These are phyloP conservation scores for Aurelia aurita DNA, from an alignment of 30 jellyfish, hydroid and myxozoan genomes.

Conservation along the genomic window DNA sequence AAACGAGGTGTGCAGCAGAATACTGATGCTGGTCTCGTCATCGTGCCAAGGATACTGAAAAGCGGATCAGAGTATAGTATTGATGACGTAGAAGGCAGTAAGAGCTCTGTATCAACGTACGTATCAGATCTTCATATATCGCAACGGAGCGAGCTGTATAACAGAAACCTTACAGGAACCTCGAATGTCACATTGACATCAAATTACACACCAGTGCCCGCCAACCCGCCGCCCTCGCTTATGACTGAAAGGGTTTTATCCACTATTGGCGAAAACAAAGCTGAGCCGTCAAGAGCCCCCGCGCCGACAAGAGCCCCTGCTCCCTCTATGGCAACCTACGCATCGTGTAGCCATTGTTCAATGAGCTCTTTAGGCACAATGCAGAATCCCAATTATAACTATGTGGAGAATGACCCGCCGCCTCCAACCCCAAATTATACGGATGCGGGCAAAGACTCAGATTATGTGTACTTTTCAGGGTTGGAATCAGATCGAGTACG, in stretches of 20 bases:
- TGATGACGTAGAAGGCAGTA: slow-evolving; percentile 58
- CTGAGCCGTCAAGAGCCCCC: slow-evolving; percentile 69
- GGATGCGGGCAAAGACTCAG: slow-evolving; percentile 78
- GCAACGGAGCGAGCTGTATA: slow-evolving; percentile 73
- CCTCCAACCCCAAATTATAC: slow-evolving; percentile 79
- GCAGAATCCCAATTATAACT: slow-evolving; percentile 41
- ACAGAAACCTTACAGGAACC: slow-evolving; percentile 86
- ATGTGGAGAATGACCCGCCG: slow-evolving; percentile 82
- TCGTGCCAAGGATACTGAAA: slow-evolving; percentile 52
- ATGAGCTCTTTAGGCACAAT: slow-evolving; percentile 60
- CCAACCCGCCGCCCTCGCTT: slow-evolving; percentile 97
- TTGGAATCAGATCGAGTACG: slow-evolving; percentile 50
- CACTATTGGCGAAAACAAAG: slow-evolving; percentile 74
- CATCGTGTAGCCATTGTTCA: slow-evolving; percentile 63
- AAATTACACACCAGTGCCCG: slow-evolving; percentile 84
- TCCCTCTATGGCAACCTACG: slow-evolving; percentile 62
- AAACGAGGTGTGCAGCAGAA: slow-evolving; percentile 45
- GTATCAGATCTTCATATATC: slow-evolving; percentile 73
- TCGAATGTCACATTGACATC: slow-evolving; percentile 74
- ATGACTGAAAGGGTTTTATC: slow-evolving; percentile 79
- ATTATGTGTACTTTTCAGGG: slow-evolving; percentile 54
- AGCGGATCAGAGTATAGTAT: slow-evolving; percentile 58
- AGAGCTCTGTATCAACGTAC: slow-evolving; percentile 85
- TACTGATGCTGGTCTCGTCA: slow-evolving; percentile 50
- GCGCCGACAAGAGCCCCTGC: slow-evolving; percentile 73